phyloP scores from a whole-genome alignment of 2,113 vertebrate genomes.

The Carassius carassius region DNA sequence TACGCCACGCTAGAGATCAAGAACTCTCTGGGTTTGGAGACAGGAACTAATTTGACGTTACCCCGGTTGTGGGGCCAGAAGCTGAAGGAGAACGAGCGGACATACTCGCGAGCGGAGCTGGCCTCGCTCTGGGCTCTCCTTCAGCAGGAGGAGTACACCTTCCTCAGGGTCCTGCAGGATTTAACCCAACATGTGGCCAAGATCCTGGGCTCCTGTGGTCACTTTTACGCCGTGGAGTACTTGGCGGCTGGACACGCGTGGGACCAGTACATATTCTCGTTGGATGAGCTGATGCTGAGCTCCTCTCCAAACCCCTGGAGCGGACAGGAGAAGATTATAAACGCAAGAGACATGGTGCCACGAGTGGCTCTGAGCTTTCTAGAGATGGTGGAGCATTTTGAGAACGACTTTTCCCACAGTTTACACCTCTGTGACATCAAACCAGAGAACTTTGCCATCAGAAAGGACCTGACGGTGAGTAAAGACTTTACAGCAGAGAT shows the following conservation, averaged over 20 bases:
- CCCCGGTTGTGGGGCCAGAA: conserved; percentile 78
- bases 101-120: conserved; percentile 80
- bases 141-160: conserved; percentile 94
- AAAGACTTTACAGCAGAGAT: not conserved
- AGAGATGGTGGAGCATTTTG: conserved; percentile 93
- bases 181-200: conserved; percentile 86
- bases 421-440: conserved; percentile 97
- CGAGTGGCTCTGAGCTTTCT: conserved; percentile 93
- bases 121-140: conserved; percentile 91
- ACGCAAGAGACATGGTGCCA: conserved; percentile 69
- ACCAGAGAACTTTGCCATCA: conserved; percentile 95
- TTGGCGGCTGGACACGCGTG: conserved; percentile 88
- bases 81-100: conserved; percentile 68
- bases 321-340: conserved; percentile 37
- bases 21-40: conserved; percentile 83
- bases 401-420: conserved; percentile 88
- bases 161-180: conserved; percentile 88
- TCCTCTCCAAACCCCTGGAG: conserved; percentile 13
- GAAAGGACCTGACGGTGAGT: conserved; percentile 91
- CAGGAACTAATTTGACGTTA: conserved; percentile 71
- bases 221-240: conserved; percentile 94
- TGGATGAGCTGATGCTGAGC: conserved; percentile 71
- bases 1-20: conserved; percentile 87
- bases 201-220: conserved; percentile 93
- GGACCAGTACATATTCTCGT: conserved; percentile 87